A percentile compares a stretch with the other conserved stretches of the same genome.
Conservation (phyloP, 2,888 invertebrate genomes). For the Platycheirus albimanus region DNA sequence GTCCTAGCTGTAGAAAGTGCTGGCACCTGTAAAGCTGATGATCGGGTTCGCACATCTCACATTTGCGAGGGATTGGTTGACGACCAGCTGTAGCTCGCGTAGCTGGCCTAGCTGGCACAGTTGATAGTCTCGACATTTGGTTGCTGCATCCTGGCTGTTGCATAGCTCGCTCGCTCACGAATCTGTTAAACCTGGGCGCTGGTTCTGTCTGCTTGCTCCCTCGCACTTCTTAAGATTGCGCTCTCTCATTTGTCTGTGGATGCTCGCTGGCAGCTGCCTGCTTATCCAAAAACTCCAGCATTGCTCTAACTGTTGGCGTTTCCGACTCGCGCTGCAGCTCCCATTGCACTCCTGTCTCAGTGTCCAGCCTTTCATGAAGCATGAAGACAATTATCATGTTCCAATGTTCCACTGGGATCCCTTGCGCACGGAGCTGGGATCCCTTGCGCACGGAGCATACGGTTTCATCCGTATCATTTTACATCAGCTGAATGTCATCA, state of each 20-base stretch:
- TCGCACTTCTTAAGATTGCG: background rate
- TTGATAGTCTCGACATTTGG: background rate
- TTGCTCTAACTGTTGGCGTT: background rate
- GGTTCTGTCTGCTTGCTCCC: background rate
- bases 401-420: slow-evolving; percentile 22
- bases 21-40: slow-evolving; percentile 15
- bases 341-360: slow-evolving; percentile 6
- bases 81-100: background rate
- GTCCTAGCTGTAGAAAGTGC: background rate
- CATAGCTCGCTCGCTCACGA: background rate
- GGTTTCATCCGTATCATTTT: background rate
- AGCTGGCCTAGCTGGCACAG: too few species aligned
- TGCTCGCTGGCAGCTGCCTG: background rate
- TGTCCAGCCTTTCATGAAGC: slow-evolving; percentile 23
- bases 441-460: background rate
- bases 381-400: too few species aligned
- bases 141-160: background rate
- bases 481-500: too few species aligned
- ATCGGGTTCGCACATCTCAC: slow-evolving; percentile 40
- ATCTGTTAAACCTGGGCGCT: background rate
- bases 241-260: background rate
- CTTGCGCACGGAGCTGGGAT: background rate
- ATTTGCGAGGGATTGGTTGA: slow-evolving; percentile 7
- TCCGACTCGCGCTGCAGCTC: slow-evolving; percentile 5
- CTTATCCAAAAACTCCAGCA: slow-evolving; percentile 6